Conservation (phyloP, 64 coral and sea anemone genomes). For the Dendrophyllia cribrosa region DNA sequence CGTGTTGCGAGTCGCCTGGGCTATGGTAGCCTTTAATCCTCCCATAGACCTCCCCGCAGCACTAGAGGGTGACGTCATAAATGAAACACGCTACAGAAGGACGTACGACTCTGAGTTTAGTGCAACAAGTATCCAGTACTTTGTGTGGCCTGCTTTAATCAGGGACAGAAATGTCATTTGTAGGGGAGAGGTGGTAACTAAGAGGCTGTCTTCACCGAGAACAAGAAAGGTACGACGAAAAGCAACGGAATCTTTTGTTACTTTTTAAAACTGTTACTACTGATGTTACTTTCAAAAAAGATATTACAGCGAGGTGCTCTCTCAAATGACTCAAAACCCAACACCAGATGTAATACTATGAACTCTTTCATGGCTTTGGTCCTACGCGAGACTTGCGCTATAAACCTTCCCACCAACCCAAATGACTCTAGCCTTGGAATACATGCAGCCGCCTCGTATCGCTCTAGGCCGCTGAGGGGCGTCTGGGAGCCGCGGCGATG, state of each 20-base stretch:
- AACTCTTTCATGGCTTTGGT: too few species aligned
- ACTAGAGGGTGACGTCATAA: constrained; percentile 81
- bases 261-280: not conserved
- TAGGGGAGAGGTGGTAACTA: constrained; percentile 86
- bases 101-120: constrained; percentile 82
- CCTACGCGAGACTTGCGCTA: too few species aligned
- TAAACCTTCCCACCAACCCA: too few species aligned
- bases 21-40: constrained; percentile 74
- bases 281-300: not conserved
- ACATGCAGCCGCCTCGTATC: too few species aligned
- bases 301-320: too few species aligned
- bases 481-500: too few species aligned
- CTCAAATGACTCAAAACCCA: too few species aligned
- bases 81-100: constrained; percentile 79
- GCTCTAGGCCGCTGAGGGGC: too few species aligned
- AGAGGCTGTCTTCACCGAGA: constrained; percentile 42
- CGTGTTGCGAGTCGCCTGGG: constrained; percentile 78
- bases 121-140: constrained; percentile 76
- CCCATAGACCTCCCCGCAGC: constrained; percentile 84
- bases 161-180: constrained; percentile 71
- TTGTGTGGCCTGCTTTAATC: constrained; percentile 87
- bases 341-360: too few species aligned
- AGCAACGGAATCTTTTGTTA: too few species aligned
- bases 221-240: constrained; percentile 36
- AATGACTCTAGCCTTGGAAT: too few species aligned